Evolutionary conservation across 1,140 invertebrate species (phyloP).

Genomic region (Hylaeus anthracinus): DNA sequence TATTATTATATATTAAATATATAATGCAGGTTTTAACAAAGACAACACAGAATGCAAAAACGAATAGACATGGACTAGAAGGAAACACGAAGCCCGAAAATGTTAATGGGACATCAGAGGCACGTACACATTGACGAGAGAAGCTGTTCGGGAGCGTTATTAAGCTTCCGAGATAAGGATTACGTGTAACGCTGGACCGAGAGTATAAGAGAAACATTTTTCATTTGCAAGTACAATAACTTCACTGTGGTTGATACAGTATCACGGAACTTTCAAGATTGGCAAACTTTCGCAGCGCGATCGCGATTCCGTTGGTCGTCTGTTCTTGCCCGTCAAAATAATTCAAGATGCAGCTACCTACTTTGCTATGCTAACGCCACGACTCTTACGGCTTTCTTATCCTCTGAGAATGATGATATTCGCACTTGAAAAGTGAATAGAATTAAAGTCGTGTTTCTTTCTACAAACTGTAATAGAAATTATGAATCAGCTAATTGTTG

Average conservation of each 20-base stretch:
- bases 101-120: neutral
- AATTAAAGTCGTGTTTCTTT: too few species aligned
- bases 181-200: neutral
- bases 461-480: too few species aligned
- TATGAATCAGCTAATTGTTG: too few species aligned
- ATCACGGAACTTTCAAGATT: constrained; percentile 1
- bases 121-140: neutral
- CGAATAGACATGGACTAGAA: too few species aligned
- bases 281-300: constrained; percentile 6
- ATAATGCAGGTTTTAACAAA: too few species aligned
- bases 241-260: neutral
- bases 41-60: too few species aligned
- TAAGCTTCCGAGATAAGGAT: neutral
- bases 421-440: too few species aligned
- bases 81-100: too few species aligned
- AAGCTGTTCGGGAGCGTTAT: neutral
- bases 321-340: neutral
- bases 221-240: constrained; percentile 50
- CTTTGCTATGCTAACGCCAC: neutral
- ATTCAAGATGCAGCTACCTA: neutral
- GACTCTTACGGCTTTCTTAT: too few species aligned
- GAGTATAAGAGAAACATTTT: constrained; percentile 12
- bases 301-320: neutral
- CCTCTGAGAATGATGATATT: too few species aligned
- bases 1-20: too few species aligned